phyloP scores from a whole-genome alignment of 2,113 vertebrate species.

The Syrmaticus mikado region DNA sequence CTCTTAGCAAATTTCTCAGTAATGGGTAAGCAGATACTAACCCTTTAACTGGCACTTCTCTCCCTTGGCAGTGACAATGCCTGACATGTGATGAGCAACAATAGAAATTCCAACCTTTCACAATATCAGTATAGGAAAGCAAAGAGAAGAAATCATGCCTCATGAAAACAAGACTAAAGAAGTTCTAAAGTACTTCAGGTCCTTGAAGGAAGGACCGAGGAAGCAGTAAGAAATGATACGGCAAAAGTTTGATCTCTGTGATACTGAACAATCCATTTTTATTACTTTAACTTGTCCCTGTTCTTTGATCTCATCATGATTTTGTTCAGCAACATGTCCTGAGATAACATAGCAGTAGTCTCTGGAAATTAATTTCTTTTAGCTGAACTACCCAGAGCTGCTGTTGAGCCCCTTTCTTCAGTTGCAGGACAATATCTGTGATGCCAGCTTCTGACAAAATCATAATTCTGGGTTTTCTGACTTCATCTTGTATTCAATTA shows the following conservation, averaged over 20 bases:
- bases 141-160: neutral
- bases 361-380: neutral
- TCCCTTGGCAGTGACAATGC: neutral
- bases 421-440: neutral
- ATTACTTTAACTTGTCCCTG: neutral
- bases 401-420: neutral
- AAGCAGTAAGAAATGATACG: neutral
- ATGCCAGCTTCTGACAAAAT: neutral
- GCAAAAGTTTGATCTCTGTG: neutral
- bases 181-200: neutral
- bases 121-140: neutral
- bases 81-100: neutral
- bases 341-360: neutral
- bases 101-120: neutral
- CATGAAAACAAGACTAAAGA: neutral
- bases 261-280: rapidly evolving
- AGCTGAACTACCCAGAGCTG: neutral
- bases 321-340: neutral
- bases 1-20: neutral
- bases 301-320: neutral
- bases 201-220: neutral
- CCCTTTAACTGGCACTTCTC: rapidly evolving
- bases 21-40: neutral
- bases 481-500: neutral
- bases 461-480: neutral